A percentile compares a stretch with the other conserved stretches of the same genome.
Conservation (phyloP, 2,113 vertebrate species). For the Grammomys dolichurus region DNA sequence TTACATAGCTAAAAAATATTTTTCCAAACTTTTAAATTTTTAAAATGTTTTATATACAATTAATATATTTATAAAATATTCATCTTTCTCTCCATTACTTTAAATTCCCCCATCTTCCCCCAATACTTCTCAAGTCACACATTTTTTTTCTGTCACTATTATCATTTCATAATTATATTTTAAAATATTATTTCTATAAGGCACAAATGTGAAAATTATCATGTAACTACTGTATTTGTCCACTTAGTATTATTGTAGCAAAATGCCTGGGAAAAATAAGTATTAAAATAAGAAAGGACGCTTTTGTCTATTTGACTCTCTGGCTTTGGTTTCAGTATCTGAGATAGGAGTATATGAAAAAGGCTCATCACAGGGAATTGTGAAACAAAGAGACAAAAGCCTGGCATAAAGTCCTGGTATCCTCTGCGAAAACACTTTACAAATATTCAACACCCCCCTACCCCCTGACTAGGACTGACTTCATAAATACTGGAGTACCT, state of each 20-base stretch:
- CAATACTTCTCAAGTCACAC: fast-evolving
- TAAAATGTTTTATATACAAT: background rate
- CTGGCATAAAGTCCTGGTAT: fast-evolving
- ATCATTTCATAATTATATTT: background rate
- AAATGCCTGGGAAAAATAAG: background rate
- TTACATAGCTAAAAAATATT: background rate
- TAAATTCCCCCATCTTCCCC: background rate
- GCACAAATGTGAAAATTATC: background rate
- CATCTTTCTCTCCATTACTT: background rate
- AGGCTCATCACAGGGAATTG: background rate
- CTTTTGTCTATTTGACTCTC: background rate
- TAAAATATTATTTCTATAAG: background rate
- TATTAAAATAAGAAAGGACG: background rate
- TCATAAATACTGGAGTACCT: background rate
- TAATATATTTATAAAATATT: background rate
- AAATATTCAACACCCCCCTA: background rate
- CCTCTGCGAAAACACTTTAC: background rate
- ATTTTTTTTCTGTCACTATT: background rate
- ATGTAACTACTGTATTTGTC: background rate
- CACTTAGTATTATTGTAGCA: background rate
- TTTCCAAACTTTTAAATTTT: background rate
- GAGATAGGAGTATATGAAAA: fast-evolving
- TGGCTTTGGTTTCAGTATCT: background rate
- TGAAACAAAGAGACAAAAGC: background rate
- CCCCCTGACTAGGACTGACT: fast-evolving